Evolutionary conservation across 2,888 invertebrate genomes (phyloP), one percentile per base, ranked within the genome.

Genomic region (Cylindroiulus punctatus): DNA sequence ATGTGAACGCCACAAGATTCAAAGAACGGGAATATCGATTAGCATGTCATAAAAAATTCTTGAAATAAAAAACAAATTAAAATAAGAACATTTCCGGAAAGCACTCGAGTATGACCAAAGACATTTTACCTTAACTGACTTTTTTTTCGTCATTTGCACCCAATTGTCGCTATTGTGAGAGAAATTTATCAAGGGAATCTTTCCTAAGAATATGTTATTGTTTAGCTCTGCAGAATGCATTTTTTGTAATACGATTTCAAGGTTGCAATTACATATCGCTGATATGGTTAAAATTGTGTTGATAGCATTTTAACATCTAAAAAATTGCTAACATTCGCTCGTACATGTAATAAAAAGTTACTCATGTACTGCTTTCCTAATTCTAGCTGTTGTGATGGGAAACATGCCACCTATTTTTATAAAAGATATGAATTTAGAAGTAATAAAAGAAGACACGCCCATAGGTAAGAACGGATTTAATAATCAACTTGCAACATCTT

Each of bases 401-500:
- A 95, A 95, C 91, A 92, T 93, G 88, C 94, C 95, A 85, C 96
- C 96, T 12, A 92, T 93, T 19, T 95, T 96, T 90, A 93, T 93
- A 0, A 93, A 94, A 88, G 95, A 95, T 89, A 94, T 96, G 93
- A 94, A 95, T 92, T 95, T 95, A 90, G 91, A 94, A 88, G 93
- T 95, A 8, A 91, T 97, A 22, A 93, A 94, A 7, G 97, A 97
- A 92, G 94, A 94, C 90, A 95, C 95, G 12, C 93, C 94, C 1
- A 94, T 96, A 7, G 96, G 96, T 0, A 86, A 82, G 47, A 26
- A 32, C 22, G n/a, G 7, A 47, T 47, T 7, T 47, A 4, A 36
- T 36, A 36, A 36, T 36, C 36, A 4, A 7, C 36, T 36, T 4
- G 7, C 36, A 36, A 36, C 2, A 36, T 36, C 36, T 2, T 36